Base-by-base conservation (phyloP, 2,888 invertebrate genomes). In the Hylaea fasciaria region DNA sequence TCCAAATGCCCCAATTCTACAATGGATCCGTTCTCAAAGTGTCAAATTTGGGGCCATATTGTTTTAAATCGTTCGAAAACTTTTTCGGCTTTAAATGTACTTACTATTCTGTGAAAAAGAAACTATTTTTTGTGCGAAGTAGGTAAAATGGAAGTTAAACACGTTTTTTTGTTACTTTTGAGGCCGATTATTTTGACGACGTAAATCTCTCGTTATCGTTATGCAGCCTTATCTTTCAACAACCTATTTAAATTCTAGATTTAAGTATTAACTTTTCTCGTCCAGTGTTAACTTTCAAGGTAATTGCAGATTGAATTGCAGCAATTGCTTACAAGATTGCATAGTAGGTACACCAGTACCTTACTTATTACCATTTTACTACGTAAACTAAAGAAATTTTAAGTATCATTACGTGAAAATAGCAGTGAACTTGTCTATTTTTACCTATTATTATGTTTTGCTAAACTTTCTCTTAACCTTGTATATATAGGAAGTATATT, bases 41-140 rank as follows among this genome's bases (percentile, higher is more conserved):
- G n/a, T n/a, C n/a, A n/a, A n/a, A 63, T 63, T 72, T 68, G 71
- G 67, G 73, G 74, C 72, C 70, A 57, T 61, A 56, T 62, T 58
- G 45, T 46, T 40, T 54, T 17, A 32, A 37, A n/a, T 44, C 11
- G 22, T 40, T 45, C 14, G 7, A 48, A 46, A 55, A 48, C 48
- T 43, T n/a, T n/a, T n/a, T n/a, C n/a, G n/a, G n/a, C n/a, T n/a
- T n/a, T n/a, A n/a, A n/a, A 16, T 57, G 29, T 44, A 22, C 22
- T n/a, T 22, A 22, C 22, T n/a, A n/a, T n/a, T n/a, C n/a, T n/a
- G n/a, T n/a, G n/a, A n/a, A n/a, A n/a, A n/a, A n/a, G n/a, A n/a
- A n/a, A n/a, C n/a, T n/a, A n/a, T n/a, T n/a, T n/a, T n/a, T n/a
- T n/a, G n/a, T n/a, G n/a, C n/a, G n/a, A n/a, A n/a, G n/a, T n/a